Conservation (phyloP, 2,797 vertebrate species). For the Phrynocephalus guinanensis region DNA sequence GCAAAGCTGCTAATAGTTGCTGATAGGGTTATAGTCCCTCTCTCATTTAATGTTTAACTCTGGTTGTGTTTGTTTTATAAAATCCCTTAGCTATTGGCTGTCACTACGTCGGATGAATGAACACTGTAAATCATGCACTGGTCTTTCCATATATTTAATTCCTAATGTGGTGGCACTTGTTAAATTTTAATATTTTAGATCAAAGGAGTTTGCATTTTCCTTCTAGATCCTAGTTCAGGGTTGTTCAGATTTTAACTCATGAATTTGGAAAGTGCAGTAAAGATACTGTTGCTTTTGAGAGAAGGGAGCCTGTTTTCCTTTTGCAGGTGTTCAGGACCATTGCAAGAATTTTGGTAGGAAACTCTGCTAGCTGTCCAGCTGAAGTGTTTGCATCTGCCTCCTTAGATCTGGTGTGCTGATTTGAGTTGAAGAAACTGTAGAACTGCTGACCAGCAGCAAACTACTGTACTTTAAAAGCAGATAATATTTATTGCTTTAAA, state of each 20-base stretch:
- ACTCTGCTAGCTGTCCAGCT: background rate
- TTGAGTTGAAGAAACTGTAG: conserved; percentile 23
- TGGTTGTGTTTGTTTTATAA: background rate
- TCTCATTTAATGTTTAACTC: background rate
- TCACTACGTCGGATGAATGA: background rate
- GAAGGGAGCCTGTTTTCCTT: background rate
- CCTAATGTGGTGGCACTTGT: background rate
- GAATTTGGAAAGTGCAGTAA: background rate
- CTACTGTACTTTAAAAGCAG: conserved; percentile 41
- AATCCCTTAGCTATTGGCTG: too few relatives aligned
- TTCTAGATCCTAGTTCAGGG: background rate
- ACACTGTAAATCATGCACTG: background rate
- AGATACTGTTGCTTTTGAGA: background rate
- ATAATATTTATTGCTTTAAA: conserved; percentile 35
- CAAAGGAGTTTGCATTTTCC: background rate
- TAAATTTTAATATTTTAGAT: background rate
- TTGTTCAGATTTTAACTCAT: background rate
- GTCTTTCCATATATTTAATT: too few relatives aligned
- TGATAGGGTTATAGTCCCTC: background rate
- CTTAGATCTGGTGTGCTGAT: background rate
- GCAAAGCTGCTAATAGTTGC: background rate
- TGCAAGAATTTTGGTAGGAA: background rate
- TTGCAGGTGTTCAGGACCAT: background rate
- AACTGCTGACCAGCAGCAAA: conserved; percentile 35
- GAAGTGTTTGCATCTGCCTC: background rate